Conservation (phyloP, 2,888 invertebrate genomes). For the Chrysolina oricalcia region DNA sequence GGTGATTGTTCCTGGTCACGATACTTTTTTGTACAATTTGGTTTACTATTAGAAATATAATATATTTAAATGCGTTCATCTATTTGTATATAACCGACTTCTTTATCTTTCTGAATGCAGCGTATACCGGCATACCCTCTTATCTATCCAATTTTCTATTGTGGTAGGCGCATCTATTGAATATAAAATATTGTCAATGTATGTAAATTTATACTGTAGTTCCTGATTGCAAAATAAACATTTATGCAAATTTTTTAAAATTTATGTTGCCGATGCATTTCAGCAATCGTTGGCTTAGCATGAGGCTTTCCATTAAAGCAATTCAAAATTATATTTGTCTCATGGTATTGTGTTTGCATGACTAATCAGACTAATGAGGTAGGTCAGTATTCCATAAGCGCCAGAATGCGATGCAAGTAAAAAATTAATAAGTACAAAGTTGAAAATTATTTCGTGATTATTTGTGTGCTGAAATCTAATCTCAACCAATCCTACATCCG, state of each 20-base stretch:
- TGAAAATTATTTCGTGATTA: neutral
- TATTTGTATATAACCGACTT: neutral
- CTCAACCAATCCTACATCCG: too few relatives aligned
- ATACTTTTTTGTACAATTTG: neutral
- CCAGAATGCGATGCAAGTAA: neutral
- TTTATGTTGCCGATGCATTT: neutral
- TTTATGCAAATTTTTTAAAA: slow-evolving; percentile 5
- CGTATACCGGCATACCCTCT: slow-evolving; percentile 8
- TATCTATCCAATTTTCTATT: slow-evolving; percentile 12
- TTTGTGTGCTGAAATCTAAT: neutral
- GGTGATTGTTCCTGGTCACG: neutral
- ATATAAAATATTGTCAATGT: slow-evolving; percentile 6
- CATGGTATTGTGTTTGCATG: neutral
- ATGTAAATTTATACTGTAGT: slow-evolving; percentile 21
- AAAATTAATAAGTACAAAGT: too few relatives aligned
- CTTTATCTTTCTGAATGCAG: slow-evolving; percentile 13
- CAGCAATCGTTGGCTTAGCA: neutral
- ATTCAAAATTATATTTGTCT: neutral
- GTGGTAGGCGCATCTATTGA: neutral
- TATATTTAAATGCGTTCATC: neutral
- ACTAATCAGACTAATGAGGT: neutral
- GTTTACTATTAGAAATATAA: neutral
- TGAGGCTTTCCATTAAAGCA: neutral
- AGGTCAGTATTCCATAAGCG: neutral
- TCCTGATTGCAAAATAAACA: neutral